Conservation (phyloP, 2,113 vertebrate genomes). For the Chauna torquata region DNA sequence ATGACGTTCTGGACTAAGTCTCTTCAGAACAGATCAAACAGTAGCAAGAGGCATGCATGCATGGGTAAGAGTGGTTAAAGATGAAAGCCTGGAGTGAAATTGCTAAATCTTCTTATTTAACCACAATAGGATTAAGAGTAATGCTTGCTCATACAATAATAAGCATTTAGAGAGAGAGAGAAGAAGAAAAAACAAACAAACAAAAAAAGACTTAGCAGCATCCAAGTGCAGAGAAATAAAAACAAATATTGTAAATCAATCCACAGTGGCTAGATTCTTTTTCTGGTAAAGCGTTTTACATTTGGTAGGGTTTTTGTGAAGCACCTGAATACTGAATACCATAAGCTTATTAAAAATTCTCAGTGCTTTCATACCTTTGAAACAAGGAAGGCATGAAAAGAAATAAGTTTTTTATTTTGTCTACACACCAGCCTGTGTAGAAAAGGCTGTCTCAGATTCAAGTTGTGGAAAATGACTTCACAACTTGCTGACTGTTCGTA, state of each 20-base stretch:
- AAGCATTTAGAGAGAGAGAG: not conserved
- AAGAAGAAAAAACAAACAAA: not conserved
- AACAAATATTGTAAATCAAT: not conserved
- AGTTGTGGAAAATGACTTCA: not conserved
- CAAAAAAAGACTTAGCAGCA: not conserved
- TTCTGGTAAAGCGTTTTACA: not conserved
- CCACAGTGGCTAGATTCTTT: not conserved
- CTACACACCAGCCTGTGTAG: not conserved
- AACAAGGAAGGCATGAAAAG: not conserved
- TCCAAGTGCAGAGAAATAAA: not conserved
- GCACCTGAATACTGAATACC: not conserved
- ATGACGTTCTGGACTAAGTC: not conserved
- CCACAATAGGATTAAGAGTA: not conserved
- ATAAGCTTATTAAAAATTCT: not conserved
- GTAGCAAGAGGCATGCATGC: not conserved
- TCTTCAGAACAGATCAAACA: not conserved
- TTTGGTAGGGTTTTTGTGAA: not conserved
- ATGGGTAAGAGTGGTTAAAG: not conserved
- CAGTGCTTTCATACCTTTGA: not conserved
- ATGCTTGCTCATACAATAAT: not conserved
- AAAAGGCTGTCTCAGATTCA: not conserved
- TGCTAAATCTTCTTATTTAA: conserved; percentile 15
- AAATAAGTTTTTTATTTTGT: not conserved
- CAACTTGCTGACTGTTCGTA: not conserved
- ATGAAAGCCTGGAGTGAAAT: not conserved